phyloP scores from a whole-genome alignment of 2,113 vertebrate genomes.

The Neotragus moschatus region DNA sequence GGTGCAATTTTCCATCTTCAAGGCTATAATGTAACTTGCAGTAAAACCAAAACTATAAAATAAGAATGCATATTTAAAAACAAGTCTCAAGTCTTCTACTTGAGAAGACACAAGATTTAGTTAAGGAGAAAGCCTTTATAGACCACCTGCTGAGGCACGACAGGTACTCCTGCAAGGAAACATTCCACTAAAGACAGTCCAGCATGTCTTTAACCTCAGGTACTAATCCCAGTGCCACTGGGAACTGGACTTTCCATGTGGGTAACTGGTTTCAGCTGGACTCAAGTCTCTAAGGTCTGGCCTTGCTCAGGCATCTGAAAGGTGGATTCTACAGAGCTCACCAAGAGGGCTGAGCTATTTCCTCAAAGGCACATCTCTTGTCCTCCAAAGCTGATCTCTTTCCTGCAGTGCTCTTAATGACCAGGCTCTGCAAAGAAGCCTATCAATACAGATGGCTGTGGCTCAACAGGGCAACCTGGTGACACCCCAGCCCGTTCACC shows the following conservation, averaged over 20 bases:
- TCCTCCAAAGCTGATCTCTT: background rate
- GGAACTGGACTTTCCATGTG: background rate
- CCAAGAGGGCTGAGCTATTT: background rate
- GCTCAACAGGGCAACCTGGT: background rate
- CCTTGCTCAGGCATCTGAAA: background rate
- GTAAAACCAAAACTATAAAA: background rate
- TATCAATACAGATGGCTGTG: background rate
- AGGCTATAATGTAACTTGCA: background rate
- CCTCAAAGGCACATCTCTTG: background rate
- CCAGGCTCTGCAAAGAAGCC: background rate
- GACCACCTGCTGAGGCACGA: background rate
- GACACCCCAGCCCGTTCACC: background rate
- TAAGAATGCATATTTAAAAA: background rate
- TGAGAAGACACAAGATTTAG: background rate
- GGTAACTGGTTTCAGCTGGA: background rate
- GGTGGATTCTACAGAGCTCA: background rate
- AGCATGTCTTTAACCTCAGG: background rate
- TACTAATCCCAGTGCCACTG: background rate
- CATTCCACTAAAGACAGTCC: background rate
- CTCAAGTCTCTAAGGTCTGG: background rate
- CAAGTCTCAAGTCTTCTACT: too few relatives aligned
- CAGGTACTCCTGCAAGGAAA: background rate
- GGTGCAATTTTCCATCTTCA: background rate
- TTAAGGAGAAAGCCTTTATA: background rate
- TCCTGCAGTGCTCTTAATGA: background rate